Conservation (phyloP, 2,113 vertebrate genomes). For the Pseudorasbora parva region DNA sequence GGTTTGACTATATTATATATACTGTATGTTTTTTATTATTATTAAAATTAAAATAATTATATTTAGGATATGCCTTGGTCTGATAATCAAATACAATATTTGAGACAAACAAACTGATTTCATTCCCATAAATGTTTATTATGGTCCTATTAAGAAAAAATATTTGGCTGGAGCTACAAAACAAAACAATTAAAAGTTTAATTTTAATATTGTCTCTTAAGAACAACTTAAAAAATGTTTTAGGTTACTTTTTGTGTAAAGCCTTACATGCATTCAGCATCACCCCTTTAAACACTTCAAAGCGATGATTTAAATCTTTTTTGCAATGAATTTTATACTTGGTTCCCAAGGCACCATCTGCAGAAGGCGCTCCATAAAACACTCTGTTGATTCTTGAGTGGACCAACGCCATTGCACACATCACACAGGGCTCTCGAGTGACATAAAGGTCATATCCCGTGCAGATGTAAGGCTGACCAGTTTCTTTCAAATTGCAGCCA, state of each 20-base stretch:
- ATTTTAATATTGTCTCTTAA: slow-evolving; percentile 1
- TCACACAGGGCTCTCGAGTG: slow-evolving; percentile 84
- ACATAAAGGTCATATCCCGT: slow-evolving; percentile 86
- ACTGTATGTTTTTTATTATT: too few relatives aligned
- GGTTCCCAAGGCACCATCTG: slow-evolving; percentile 81
- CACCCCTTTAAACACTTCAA: slow-evolving; percentile 82
- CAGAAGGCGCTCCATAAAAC: slow-evolving; percentile 78
- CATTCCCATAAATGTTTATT: not conserved
- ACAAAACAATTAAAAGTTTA: not conserved
- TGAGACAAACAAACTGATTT: not conserved
- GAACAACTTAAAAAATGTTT: slow-evolving; percentile 27
- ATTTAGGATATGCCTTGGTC: not conserved
- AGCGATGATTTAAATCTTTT: slow-evolving; percentile 85
- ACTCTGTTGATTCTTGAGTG: slow-evolving; percentile 85
- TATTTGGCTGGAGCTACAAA: not conserved
- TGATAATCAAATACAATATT: not conserved
- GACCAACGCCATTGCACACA: slow-evolving; percentile 90
- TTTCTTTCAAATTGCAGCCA: not conserved
- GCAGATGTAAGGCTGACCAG: slow-evolving; percentile 81
- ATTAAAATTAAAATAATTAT: too few relatives aligned
- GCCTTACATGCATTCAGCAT: slow-evolving; percentile 76
- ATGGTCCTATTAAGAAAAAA: not conserved
- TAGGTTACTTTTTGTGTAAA: not conserved
- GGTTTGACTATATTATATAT: too few relatives aligned
- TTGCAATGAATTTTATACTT: slow-evolving; percentile 80